Base-by-base conservation (phyloP, 2,888 invertebrate species). In the Leptinotarsa tumamoca region DNA sequence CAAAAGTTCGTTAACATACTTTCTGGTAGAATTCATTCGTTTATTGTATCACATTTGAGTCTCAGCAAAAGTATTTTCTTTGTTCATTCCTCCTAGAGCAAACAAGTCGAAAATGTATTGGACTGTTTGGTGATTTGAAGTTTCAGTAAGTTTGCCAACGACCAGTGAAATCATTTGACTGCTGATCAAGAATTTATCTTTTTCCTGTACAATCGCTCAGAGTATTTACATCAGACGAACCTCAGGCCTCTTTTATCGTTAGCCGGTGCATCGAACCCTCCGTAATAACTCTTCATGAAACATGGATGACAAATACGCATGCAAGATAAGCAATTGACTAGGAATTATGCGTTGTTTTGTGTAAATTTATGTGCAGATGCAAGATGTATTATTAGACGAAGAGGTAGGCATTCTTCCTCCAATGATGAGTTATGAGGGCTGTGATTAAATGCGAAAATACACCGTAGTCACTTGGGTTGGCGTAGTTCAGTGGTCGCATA, bases 231-330 rank as follows among this genome's bases (percentile, higher is more conserved):
- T 56, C 21, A 18, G 14, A 58, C 58, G 15, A 23, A 23, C 58
- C 58, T 7, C 1, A 14, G 58, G 23, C 58, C 18, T 58, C 4
- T 23, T 58, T 23, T 21, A 58, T 58, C 63, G 27, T 43, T 1
- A 43, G 27, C n/a, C 63, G 33, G 63, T 63, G 17, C 43, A 63
- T 43, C 58, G 58, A 58, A 58, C 58, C 15, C 23, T 58, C 58
- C 13, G 72, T 52, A 51, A 68, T 68, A 73, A 73, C 23, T 68
- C 68, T 63, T 68, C 61, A 63, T 68, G 68, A 61, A 73, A 51
- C 68, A 73, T 67, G 72, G 58, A 73, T 68, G 73, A 73, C 68
- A 73, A 73, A 73, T 68, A 33, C 68, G 54, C 58, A 68, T 68
- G 33, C 68, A 52, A 68, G 56, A 51, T 61, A 33, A 66, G 61